phyloP scores from a whole-genome alignment of 2,888 invertebrate genomes.

The Calephelis perditalis region DNA sequence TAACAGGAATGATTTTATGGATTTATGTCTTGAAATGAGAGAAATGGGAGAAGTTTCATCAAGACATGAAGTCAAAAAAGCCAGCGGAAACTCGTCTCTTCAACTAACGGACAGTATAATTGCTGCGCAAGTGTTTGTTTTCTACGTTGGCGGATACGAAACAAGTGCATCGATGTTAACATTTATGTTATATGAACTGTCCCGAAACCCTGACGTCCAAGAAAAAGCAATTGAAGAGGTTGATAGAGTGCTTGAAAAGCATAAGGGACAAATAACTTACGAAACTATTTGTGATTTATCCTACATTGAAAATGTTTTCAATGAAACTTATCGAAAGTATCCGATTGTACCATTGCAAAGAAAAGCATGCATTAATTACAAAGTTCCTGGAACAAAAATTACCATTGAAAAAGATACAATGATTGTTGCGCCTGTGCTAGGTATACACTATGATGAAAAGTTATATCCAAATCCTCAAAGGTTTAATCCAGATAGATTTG shows the following conservation, averaged over 20 bases:
- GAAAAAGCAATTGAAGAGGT: slow-evolving; percentile 35
- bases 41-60: slow-evolving; percentile 14
- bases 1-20: no score
- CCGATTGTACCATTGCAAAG: slow-evolving; percentile 58
- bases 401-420: slow-evolving; percentile 45
- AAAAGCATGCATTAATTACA: slow-evolving; percentile 42
- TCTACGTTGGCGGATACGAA: slow-evolving; percentile 63
- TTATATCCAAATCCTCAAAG: slow-evolving; percentile 58
- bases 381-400: slow-evolving; percentile 47
- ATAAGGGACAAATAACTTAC: neutral
- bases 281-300: no score
- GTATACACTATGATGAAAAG: slow-evolving; percentile 56
- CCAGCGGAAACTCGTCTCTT: neutral
- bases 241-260: no score
- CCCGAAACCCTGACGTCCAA: slow-evolving; percentile 51
- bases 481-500: slow-evolving; percentile 68
- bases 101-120: neutral
- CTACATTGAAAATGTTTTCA: slow-evolving; percentile 53
- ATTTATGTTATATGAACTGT: slow-evolving; percentile 49
- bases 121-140: neutral
- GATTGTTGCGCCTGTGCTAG: slow-evolving; percentile 44
- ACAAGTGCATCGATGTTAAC: slow-evolving; percentile 57
- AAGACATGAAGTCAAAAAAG: neutral
- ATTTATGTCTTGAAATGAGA: no score
- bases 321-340: slow-evolving; percentile 57